Percentiles rank a stretch among this genome's conserved stretches.
phyloP scores from a whole-genome alignment of 2,888 invertebrate genomes.

The Hesperia comma region DNA sequence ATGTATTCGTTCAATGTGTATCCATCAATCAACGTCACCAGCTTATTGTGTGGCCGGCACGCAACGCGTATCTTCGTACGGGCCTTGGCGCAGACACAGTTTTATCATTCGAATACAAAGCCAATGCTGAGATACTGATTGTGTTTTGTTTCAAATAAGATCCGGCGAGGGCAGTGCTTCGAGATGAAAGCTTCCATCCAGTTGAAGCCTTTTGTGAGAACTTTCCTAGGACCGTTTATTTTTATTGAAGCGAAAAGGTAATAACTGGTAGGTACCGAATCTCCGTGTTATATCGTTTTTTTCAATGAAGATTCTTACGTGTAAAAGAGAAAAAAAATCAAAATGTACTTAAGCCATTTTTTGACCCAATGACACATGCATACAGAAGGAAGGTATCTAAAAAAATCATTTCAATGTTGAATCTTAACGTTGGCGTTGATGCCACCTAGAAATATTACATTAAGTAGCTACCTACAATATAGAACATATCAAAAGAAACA shows the following conservation, averaged over 20 bases:
- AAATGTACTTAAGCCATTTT: no score
- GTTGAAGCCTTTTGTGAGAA: conserved; percentile 7
- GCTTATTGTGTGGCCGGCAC: conserved; percentile 82
- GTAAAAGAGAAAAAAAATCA: no score
- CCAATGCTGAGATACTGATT: conserved; percentile 53
- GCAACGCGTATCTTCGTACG: conserved; percentile 66
- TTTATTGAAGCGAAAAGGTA: not conserved
- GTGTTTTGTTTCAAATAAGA: conserved; percentile 46
- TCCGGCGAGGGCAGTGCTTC: conserved; percentile 15
- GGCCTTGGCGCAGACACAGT: conserved; percentile 58
- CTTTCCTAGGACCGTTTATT: not conserved
- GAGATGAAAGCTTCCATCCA: conserved; percentile 5
- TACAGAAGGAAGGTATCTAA: not conserved
- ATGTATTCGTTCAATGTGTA: conserved; percentile 81
- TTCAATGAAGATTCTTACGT: no score
- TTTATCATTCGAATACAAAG: conserved; percentile 70
- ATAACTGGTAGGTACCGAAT: no score
- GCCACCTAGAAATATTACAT: no score
- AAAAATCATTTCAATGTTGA: no score
- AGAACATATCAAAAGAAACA: no score
- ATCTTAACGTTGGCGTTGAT: no score
- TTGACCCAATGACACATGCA: no score
- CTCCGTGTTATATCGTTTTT: no score
- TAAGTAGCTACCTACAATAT: no score
- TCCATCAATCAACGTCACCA: conserved; percentile 80